Evolutionary conservation across 2,888 invertebrate genomes (phyloP), one percentile per base, ranked within the genome.

Genomic region (Drosophila testacea): DNA sequence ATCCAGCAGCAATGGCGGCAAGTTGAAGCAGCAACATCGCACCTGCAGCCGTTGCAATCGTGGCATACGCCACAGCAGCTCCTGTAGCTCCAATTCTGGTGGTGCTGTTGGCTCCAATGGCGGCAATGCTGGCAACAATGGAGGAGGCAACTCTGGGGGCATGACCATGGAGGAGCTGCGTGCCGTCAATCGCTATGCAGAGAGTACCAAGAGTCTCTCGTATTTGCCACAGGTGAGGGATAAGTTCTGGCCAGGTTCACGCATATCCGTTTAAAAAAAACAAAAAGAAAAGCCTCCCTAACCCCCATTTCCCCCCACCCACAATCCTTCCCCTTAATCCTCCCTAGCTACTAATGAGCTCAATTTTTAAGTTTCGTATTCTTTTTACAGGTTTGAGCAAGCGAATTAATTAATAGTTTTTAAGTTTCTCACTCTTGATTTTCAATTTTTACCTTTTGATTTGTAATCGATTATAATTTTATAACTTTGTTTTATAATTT

Each of bases 141-240:
- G 82, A 44, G 80, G 67, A 56, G 83, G 69, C 55, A 82, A 72
- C 34, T 51, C 69, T 44, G 87, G 88, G 61, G 90, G 87, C 77
- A 95, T 96, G 95, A 97, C 97, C 11, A 93, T 97, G 89, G 97
- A 97, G 81, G 97, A 97, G 92, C 93, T 97, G 56, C 94, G 96
- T 75, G 97, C 96, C 72, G 96, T 97, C 86, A 97, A 97, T 94
- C 95, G 96, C 90, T 97, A 97, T 92, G 97, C 97, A 27, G 97
- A 97, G 93, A 97, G 97, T 93, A 97, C 97, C 69, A 96, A 97
- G 93, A 97, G 97, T 92, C 95, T 98, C 90, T 96, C 97, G 89
- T 98, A 97, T 93, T 94, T 98, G 90, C 97, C 97, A 78, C 97
- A 97, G 96, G 97, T 97, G 94, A 93, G 93, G 92, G 92, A 93